Evolutionary conservation across 2,888 invertebrate genomes (phyloP).

Genomic region (Buathra laborator): DNA sequence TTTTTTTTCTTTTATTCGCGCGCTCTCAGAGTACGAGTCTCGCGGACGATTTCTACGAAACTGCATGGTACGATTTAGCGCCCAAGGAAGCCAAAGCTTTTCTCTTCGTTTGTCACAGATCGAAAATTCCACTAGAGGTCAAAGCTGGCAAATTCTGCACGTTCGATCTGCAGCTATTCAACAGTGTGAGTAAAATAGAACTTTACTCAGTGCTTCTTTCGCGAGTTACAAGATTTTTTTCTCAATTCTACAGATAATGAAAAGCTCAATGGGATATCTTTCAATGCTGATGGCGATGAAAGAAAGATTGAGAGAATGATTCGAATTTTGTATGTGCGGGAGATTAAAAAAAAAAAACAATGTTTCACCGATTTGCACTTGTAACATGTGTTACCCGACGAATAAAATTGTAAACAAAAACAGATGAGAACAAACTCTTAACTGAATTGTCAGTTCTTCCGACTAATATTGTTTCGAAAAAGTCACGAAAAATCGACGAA

Average conservation of each 20-base stretch:
- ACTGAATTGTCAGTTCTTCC: too few relatives aligned
- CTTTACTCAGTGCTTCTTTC: neutral
- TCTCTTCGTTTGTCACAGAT: constrained; percentile 53
- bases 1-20: neutral
- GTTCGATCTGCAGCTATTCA: constrained; percentile 56
- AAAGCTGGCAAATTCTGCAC: constrained; percentile 67
- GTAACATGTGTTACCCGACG: neutral
- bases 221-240: neutral
- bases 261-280: constrained; percentile 62
- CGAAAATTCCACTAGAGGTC: constrained; percentile 57
- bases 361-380: neutral
- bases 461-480: too few relatives aligned
- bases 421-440: too few relatives aligned
- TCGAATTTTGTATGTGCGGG: neutral
- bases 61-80: constrained; percentile 62
- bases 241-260: constrained; percentile 30
- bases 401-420: neutral
- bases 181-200: constrained; percentile 40
- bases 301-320: constrained; percentile 26
- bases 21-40: constrained; percentile 45
- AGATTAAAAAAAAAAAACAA: neutral
- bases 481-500: too few relatives aligned
- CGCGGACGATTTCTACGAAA: constrained; percentile 58
- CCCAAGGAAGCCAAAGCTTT: constrained; percentile 53
- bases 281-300: constrained; percentile 57